Evolutionary conservation across 2,888 invertebrate species (phyloP).

Genomic region (Morpho helenor): DNA sequence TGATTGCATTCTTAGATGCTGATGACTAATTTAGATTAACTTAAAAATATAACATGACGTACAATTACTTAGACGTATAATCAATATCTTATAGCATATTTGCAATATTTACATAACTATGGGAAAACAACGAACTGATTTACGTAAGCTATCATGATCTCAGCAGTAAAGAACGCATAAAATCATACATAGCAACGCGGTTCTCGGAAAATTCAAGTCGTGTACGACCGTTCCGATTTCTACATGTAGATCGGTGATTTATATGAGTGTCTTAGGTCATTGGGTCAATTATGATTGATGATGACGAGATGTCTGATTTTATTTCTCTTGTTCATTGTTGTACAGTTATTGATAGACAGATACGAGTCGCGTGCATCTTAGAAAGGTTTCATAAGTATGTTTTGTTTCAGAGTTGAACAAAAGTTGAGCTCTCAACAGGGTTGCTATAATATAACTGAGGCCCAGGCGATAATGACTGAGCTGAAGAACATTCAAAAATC

Average conservation of each 20-base stretch:
- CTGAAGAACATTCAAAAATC: conserved; percentile 95
- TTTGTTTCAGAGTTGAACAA: conserved; percentile 87
- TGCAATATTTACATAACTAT: too few species aligned
- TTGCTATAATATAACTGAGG: conserved; percentile 95
- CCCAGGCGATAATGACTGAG: conserved; percentile 97
- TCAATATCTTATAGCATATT: neutral
- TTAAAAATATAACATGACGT: neutral
- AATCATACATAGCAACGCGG: conserved; percentile 9
- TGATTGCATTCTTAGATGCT: too few species aligned
- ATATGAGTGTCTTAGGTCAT: conserved; percentile 23
- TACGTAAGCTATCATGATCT: conserved; percentile 13
- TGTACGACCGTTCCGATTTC: conserved; percentile 17
- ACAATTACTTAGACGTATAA: conserved; percentile 1
- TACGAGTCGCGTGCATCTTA: conserved; percentile 7
- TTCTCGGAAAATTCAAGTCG: conserved; percentile 18
- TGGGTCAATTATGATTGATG: conserved; percentile 28
- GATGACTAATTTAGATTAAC: too few species aligned
- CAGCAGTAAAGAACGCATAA: conserved; percentile 6
- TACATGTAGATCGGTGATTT: conserved; percentile 25
- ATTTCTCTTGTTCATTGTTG: conserved; percentile 24
- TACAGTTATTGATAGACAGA: conserved; percentile 22
- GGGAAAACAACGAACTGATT: neutral
- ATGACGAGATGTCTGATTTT: conserved; percentile 25
- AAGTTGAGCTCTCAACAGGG: conserved; percentile 91
- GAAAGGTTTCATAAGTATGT: neutral